A percentile compares a stretch with the other conserved stretches of the same genome.
phyloP scores from a whole-genome alignment of 2,888 invertebrate species.

The Drosophila macrospina region DNA sequence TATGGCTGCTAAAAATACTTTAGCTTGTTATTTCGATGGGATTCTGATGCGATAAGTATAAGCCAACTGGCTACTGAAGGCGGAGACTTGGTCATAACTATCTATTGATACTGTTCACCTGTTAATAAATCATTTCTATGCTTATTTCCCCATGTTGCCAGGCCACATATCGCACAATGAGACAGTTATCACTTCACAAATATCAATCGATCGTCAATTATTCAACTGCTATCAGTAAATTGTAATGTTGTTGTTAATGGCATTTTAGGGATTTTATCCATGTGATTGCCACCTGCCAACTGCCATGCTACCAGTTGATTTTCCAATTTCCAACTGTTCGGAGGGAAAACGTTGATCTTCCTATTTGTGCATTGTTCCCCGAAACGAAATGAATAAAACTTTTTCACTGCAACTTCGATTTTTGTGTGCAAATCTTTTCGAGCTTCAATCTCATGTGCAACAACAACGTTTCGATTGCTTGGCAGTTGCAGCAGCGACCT shows the following conservation, averaged over 20 bases:
- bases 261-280: slow-evolving; percentile 21
- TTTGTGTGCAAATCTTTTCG: slow-evolving; percentile 36
- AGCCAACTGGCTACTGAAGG: neutral
- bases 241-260: slow-evolving; percentile 7
- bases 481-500: slow-evolving; percentile 27
- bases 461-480: slow-evolving; percentile 10
- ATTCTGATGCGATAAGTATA: neutral
- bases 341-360: slow-evolving; percentile 12
- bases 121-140: too few relatives aligned
- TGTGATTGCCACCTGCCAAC: slow-evolving; percentile 14
- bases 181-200: neutral
- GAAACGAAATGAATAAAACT: slow-evolving; percentile 66
- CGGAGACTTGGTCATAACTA: too few relatives aligned
- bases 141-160: slow-evolving; percentile 31
- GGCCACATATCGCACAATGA: slow-evolving; percentile 12
- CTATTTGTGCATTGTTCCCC: slow-evolving; percentile 20
- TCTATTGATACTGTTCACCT: too few relatives aligned
- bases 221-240: slow-evolving; percentile 46
- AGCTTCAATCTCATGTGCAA: slow-evolving; percentile 4
- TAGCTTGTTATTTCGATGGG: slow-evolving; percentile 7
- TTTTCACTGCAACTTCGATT: slow-evolving; percentile 33
- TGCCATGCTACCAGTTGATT: slow-evolving; percentile 18
- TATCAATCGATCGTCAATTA: slow-evolving; percentile 58
- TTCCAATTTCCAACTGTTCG: slow-evolving; percentile 33
- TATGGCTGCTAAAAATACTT: slow-evolving; percentile 56